Conservation (phyloP, 2,113 vertebrate species). For the Orthonyx spaldingii region DNA sequence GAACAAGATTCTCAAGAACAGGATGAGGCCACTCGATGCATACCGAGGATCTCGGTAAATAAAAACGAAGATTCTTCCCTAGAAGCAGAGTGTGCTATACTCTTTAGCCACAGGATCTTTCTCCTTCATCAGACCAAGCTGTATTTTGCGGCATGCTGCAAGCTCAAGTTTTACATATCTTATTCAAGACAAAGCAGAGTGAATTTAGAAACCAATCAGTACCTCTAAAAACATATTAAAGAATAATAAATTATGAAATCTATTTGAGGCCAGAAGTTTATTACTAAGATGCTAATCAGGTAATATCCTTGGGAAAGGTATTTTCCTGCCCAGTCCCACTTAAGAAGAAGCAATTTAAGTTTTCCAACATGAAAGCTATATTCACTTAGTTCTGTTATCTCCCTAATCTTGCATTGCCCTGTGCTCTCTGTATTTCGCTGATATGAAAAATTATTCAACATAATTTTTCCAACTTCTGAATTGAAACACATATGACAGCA, state of each 20-base stretch:
- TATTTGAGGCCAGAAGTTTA: background rate
- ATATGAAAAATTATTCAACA: background rate
- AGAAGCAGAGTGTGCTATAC: background rate
- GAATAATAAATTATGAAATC: background rate
- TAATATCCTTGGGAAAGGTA: background rate
- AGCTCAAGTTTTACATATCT: background rate
- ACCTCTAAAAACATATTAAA: background rate
- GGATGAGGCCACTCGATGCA: fast-evolving
- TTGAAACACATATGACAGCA: background rate
- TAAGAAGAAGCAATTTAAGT: background rate
- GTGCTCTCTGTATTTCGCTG: background rate
- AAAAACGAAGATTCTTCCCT: background rate
- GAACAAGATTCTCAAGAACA: background rate
- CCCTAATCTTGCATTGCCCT: background rate
- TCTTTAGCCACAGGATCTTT: background rate
- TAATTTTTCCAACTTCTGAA: background rate
- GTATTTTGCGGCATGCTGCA: fast-evolving
- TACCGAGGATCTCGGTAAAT: background rate
- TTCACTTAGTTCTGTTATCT: background rate
- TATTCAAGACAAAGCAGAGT: background rate
- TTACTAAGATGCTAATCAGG: background rate
- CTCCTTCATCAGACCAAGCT: background rate
- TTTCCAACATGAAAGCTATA: background rate
- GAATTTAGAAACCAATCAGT: background rate
- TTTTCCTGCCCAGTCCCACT: background rate